These are phyloP conservation scores for Wiebesia pumilae DNA, from an alignment of 1,140 invertebrate genomes.

Conservation along the genomic window DNA sequence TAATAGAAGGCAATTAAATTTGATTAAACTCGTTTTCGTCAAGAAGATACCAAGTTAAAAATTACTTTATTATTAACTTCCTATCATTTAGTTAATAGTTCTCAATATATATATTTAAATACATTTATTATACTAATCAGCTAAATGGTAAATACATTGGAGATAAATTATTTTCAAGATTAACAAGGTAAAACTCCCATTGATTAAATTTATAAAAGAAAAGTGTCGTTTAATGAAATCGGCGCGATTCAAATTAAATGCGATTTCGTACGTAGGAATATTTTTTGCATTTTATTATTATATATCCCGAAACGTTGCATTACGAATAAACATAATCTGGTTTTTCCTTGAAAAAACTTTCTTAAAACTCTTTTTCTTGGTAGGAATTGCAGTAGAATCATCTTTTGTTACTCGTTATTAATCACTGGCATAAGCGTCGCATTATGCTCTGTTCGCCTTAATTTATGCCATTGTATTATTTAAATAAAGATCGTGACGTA, in stretches of 20 bases:
- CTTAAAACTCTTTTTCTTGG: no score
- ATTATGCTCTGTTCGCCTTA: no score
- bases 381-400: no score
- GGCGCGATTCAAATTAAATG: background rate
- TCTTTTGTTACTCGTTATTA: no score
- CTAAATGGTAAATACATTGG: background rate
- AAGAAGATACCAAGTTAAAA: background rate
- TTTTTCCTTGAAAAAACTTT: no score
- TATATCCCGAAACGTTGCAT: background rate
- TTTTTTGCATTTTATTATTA: background rate
- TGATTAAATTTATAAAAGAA: background rate
- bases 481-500: no score
- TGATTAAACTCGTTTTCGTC: background rate
- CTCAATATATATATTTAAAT: background rate
- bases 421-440: no score
- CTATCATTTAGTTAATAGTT: background rate
- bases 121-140: background rate
- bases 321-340: background rate
- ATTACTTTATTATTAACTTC: background rate
- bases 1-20: background rate
- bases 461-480: no score
- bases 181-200: background rate
- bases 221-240: background rate
- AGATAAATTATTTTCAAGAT: background rate
- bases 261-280: background rate